These are phyloP conservation scores for Limenitis camilla DNA, from an alignment of 2,888 invertebrate genomes.

Conservation along the genomic window DNA sequence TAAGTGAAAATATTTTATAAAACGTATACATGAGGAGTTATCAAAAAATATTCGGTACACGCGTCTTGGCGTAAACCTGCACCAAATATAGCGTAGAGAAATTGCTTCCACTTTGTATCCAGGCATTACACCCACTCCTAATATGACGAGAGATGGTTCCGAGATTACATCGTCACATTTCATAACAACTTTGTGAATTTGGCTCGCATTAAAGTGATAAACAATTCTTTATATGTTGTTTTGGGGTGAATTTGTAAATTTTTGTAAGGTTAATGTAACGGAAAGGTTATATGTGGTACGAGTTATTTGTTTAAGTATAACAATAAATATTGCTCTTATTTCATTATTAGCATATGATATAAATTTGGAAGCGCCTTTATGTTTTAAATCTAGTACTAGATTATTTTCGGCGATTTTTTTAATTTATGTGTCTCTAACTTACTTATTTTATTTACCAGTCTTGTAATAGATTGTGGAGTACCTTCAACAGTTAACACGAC, in stretches of 20 bases:
- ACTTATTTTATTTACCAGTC: no score
- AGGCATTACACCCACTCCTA: conserved; percentile 49
- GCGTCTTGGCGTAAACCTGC: conserved; percentile 23
- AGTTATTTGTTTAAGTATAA: no score
- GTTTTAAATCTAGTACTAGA: no score
- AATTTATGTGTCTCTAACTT: background rate
- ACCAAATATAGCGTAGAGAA: conserved; percentile 37
- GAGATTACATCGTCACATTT: conserved; percentile 47
- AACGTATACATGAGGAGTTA: background rate
- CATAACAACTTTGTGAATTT: conserved; percentile 25
- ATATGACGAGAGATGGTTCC: conserved; percentile 61
- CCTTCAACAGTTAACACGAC: conserved; percentile 87
- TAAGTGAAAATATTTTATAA: conserved; percentile 1
- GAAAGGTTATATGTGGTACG: background rate
- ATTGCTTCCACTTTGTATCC: conserved; percentile 50
- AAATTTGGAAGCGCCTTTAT: no score
- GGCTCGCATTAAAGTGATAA: conserved; percentile 43
- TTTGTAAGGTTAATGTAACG: background rate
- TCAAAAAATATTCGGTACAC: conserved; percentile 21
- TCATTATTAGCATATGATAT: no score
- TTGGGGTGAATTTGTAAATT: conserved; percentile 18
- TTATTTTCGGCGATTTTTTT: no score
- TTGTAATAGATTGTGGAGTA: conserved; percentile 41
- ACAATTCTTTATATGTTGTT: conserved; percentile 45
- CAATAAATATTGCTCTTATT: no score